These are phyloP conservation scores for Podarcis raffonei DNA, from an alignment of 2,113 vertebrate genomes.

Conservation along the genomic window DNA sequence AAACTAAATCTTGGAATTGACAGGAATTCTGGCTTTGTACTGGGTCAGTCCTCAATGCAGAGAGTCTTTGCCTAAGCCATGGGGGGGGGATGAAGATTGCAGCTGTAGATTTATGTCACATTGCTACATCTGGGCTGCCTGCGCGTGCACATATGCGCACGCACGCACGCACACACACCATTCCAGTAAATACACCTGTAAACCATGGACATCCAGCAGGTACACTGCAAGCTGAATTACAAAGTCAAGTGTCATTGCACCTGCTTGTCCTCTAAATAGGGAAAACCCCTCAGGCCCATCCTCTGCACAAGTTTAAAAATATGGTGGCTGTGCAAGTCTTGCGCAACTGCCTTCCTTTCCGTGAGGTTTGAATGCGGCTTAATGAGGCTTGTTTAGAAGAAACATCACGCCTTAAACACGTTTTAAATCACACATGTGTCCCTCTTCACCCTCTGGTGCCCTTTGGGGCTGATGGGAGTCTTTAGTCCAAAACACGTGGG, in stretches of 20 bases:
- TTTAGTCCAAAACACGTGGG: too few relatives aligned
- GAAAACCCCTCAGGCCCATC: background rate
- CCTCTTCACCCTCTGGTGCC: too few relatives aligned
- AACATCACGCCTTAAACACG: background rate
- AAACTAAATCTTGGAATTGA: background rate
- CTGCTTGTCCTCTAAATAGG: background rate
- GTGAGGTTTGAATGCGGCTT: background rate
- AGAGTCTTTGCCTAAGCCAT: background rate
- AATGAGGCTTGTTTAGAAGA: background rate
- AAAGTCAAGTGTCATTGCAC: background rate
- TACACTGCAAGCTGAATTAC: background rate
- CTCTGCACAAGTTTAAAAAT: background rate
- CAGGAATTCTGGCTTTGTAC: background rate
- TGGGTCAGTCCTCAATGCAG: background rate
- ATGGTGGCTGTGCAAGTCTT: background rate
- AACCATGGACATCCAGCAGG: background rate
- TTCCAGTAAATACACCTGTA: background rate
- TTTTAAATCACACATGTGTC: background rate
- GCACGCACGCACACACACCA: background rate
- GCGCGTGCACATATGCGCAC: background rate
- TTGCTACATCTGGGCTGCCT: background rate
- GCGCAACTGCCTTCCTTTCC: background rate
- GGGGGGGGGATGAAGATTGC: background rate
- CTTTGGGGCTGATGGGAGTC: too few relatives aligned
- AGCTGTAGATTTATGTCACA: background rate